Percentiles rank a stretch among this genome's conserved stretches.
phyloP scores from a whole-genome alignment of 2,888 invertebrate species.

The Chromoteleia sp. region DNA sequence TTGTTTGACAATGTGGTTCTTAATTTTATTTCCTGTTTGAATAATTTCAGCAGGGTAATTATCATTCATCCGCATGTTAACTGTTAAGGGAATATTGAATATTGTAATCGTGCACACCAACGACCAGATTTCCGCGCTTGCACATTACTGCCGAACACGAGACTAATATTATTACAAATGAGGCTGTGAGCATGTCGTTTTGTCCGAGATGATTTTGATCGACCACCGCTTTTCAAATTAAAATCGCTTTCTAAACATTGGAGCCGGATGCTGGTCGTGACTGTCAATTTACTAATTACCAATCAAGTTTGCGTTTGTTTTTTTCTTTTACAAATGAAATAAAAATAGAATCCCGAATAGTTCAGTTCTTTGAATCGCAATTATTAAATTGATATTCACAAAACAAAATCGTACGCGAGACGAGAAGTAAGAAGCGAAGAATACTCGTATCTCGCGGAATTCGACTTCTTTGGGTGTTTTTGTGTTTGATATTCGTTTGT shows the following conservation, averaged over 20 bases:
- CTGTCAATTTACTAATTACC: constrained; percentile 32
- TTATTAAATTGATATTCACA: constrained; percentile 2
- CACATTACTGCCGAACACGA: constrained; percentile 55
- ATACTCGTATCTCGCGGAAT: background rate
- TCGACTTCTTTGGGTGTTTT: constrained; percentile 22
- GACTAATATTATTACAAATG: constrained; percentile 50
- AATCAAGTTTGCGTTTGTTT: background rate
- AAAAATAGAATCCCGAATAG: too few species aligned
- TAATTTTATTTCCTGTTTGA: background rate
- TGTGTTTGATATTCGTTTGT: constrained; percentile 35
- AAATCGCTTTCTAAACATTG: constrained; percentile 15
- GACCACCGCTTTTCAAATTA: constrained; percentile 23
- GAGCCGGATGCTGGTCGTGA: constrained; percentile 54
- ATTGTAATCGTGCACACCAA: constrained; percentile 61
- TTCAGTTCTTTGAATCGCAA: background rate
- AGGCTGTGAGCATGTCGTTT: constrained; percentile 62
- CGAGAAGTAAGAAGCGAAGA: background rate
- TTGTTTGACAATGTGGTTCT: too few species aligned
- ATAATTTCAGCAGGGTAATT: constrained; percentile 13
- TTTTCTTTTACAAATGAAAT: background rate
- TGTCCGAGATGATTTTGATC: constrained; percentile 25
- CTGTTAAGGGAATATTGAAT: constrained; percentile 53
- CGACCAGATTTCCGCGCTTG: constrained; percentile 64
- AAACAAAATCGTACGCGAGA: background rate
- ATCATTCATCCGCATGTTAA: constrained; percentile 54